These are phyloP conservation scores for Pogoniulus pusillus DNA, from an alignment of 2,797 vertebrate species.

Conservation along the genomic window DNA sequence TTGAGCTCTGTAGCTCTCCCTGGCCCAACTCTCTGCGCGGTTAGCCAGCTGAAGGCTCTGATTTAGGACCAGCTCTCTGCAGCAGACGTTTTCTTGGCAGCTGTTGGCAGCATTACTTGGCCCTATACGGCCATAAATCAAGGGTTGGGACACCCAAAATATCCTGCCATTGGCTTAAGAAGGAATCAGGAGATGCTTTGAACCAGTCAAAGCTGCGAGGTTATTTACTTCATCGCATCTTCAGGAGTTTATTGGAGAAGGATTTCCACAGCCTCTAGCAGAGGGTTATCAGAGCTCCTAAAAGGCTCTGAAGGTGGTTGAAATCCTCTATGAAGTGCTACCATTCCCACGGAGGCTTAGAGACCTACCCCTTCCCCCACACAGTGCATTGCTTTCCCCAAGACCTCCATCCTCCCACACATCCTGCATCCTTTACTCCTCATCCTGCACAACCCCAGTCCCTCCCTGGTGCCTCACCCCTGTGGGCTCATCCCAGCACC, in stretches of 20 bases:
- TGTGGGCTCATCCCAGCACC: fast-evolving
- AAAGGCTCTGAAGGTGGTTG: neutral
- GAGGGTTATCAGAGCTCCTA: fast-evolving
- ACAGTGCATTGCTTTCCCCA: too few relatives aligned
- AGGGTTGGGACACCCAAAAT: neutral
- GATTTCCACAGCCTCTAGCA: neutral
- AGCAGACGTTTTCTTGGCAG: neutral
- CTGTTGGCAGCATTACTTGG: neutral
- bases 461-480: neutral
- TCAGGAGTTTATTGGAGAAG: neutral
- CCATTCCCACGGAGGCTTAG: neutral
- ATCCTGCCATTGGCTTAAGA: neutral
- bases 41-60: neutral
- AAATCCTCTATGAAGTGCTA: fast-evolving
- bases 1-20: neutral
- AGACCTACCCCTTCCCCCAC: fast-evolving
- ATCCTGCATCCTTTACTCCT: neutral
- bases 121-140: neutral
- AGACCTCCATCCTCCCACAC: neutral
- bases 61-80: neutral
- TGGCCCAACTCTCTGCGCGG: neutral
- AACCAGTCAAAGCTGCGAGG: neutral
- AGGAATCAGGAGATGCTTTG: neutral
- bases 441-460: fast-evolving
- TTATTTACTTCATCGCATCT: neutral